Evolutionary conservation across 2,888 invertebrate genomes (phyloP), one percentile per base, ranked within the genome.

Genomic region (Pristionchus exspectatus): DNA sequence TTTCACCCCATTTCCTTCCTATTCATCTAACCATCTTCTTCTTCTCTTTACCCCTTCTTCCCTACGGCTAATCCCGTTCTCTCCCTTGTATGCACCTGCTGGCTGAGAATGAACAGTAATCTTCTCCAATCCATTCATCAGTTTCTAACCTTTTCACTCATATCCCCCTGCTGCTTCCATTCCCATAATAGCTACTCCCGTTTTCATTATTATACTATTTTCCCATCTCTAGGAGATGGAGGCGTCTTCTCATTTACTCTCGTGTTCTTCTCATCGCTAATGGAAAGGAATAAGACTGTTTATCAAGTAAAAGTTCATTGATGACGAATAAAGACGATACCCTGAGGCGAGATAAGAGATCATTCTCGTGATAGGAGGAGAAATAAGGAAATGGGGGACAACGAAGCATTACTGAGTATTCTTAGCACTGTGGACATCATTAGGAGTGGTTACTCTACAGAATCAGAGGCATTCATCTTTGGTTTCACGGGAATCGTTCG

Each of bases 261-360:
- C 81, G 24, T 21, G 50, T 50, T 27, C 33, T 54, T 81, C 50
- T n/a, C n/a, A 81, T 18, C 7, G 33, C 30, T 54, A 81, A 50
- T 50, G 24, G 81, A n/a, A 50, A 30, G 30, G 44, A 50, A 81
- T 33, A 81, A 50, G 50, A 81, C 21, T 81, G 81, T 81, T 81
- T 81, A 81, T 81, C 81, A 81, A 27, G 81, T 54, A 81, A 44
- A 81, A 81, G 81, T 81, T 81, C 81, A 81, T 27, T 81, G 81
- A 81, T 81, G 81, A 81, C 81, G 81, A 44, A 81, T 81, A 81
- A 81, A 81, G 81, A 54, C 44, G 50, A 54, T 44, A 77, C 81
- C 74, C 81, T 81, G 81, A 81, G 50, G 38, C 27, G 74, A 81
- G 38, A 50, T 27, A 21, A 81, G 21, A 54, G 81, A 81, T 81